Percentiles rank a stretch among this genome's conserved stretches.
These are phyloP conservation scores for Artemia franciscana DNA, from an alignment of 1,140 invertebrate genomes.

Conservation along the genomic window DNA sequence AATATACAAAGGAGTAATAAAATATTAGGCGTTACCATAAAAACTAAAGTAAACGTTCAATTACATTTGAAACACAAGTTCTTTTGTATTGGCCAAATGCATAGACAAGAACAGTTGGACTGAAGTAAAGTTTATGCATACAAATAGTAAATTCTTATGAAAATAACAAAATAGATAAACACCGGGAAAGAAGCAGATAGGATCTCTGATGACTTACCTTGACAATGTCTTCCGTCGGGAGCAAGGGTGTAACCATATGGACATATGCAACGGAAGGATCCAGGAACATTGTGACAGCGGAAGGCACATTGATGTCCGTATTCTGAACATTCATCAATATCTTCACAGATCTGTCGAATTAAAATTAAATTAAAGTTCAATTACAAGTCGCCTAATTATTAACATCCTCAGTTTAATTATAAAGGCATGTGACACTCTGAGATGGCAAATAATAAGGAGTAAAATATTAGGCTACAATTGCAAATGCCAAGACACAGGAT, in stretches of 20 bases:
- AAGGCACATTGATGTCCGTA: slow-evolving; percentile 57
- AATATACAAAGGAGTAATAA: no score
- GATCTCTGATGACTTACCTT: no score
- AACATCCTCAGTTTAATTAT: background rate
- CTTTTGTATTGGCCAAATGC: no score
- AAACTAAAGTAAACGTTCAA: no score
- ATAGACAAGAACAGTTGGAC: no score
- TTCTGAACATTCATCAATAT: slow-evolving; percentile 62
- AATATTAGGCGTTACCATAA: no score
- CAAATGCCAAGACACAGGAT: background rate
- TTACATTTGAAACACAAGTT: no score
- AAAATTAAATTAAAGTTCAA: background rate
- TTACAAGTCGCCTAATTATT: slow-evolving; percentile 1
- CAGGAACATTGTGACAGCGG: slow-evolving; percentile 59
- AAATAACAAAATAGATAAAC: no score
- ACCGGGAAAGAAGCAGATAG: no score
- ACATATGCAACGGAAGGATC: slow-evolving; percentile 57
- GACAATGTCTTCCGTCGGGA: slow-evolving; percentile 53
- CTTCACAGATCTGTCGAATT: slow-evolving; percentile 38
- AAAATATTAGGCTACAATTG: background rate
- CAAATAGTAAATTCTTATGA: no score
- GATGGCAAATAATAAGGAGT: slow-evolving; percentile 3
- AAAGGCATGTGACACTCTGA: no score
- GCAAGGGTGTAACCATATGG: slow-evolving; percentile 54
- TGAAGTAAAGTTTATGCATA: no score